Percentiles rank a stretch among this genome's conserved stretches.
phyloP scores from a whole-genome alignment of 64 coral and sea anemone species.

The Stichodactyla mertensii region DNA sequence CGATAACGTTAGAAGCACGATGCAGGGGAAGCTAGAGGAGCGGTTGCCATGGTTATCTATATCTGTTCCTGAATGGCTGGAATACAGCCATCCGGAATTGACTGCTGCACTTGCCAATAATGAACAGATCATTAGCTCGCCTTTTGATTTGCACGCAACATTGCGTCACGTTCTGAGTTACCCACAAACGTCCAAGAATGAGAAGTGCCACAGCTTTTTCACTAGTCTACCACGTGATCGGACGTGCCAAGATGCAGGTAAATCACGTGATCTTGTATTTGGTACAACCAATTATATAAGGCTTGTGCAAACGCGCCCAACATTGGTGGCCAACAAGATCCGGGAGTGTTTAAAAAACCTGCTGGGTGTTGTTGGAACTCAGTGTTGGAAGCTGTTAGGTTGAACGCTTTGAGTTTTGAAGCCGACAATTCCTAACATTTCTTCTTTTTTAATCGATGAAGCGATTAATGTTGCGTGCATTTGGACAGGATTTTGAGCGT shows the following conservation, averaged over 20 bases:
- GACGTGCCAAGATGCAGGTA: background rate
- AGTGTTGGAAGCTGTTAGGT: too few species aligned
- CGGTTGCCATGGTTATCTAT: slow-evolving; percentile 91
- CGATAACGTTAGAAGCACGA: slow-evolving; percentile 70
- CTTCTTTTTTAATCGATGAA: too few species aligned
- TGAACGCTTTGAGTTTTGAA: too few species aligned
- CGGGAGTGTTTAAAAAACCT: too few species aligned
- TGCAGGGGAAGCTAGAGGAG: slow-evolving; percentile 93
- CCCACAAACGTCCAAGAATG: slow-evolving; percentile 8
- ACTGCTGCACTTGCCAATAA: slow-evolving; percentile 54
- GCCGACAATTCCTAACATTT: too few species aligned
- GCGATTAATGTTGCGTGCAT: too few species aligned
- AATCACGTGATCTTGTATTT: background rate
- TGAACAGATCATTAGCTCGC: slow-evolving; percentile 60
- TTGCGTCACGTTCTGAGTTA: slow-evolving; percentile 77
- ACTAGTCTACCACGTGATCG: slow-evolving; percentile 7
- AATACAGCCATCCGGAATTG: slow-evolving; percentile 62
- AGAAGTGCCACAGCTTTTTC: background rate
- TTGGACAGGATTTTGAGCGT: too few species aligned
- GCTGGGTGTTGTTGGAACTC: too few species aligned
- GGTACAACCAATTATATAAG: background rate
- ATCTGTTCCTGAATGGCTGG: slow-evolving; percentile 74
- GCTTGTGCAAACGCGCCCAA: too few species aligned
- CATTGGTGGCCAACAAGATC: too few species aligned
- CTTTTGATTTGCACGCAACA: slow-evolving; percentile 80